Evolutionary conservation across 2,888 invertebrate genomes (phyloP).

Genomic region (Eledona agricola): DNA sequence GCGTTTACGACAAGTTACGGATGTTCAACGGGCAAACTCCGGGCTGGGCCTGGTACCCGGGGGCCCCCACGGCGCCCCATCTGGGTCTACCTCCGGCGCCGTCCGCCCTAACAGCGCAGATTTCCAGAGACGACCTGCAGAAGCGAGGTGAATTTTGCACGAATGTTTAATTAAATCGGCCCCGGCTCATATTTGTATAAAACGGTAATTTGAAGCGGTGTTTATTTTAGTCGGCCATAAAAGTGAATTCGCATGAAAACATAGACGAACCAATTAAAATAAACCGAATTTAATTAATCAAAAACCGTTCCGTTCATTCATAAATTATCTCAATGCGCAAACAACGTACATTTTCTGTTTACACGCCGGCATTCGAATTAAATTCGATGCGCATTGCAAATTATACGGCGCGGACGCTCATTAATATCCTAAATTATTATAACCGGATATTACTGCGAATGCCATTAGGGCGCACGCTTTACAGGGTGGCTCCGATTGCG

Average conservation of each 20-base stretch:
- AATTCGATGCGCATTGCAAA: slow-evolving; percentile 38
- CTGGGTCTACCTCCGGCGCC: slow-evolving; percentile 67
- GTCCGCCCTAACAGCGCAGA: slow-evolving; percentile 66
- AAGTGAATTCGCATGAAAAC: slow-evolving; percentile 34
- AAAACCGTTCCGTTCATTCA: slow-evolving; percentile 43
- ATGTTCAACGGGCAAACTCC: slow-evolving; percentile 94
- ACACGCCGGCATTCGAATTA: slow-evolving; percentile 38
- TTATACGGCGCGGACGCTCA: slow-evolving; percentile 43
- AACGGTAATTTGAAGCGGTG: slow-evolving; percentile 32
- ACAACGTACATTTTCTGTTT: slow-evolving; percentile 43
- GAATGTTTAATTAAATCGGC: slow-evolving; percentile 26
- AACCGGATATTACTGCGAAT: slow-evolving; percentile 41
- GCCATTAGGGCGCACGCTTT: too few species aligned
- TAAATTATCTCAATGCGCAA: slow-evolving; percentile 45
- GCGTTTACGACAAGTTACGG: slow-evolving; percentile 92
- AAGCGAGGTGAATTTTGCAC: slow-evolving; percentile 71
- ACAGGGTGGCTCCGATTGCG: too few species aligned
- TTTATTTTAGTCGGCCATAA: slow-evolving; percentile 34
- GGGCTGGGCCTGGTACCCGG: slow-evolving; percentile 89
- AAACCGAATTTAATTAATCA: slow-evolving; percentile 44
- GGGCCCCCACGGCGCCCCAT: slow-evolving; percentile 76
- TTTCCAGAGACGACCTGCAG: slow-evolving; percentile 74
- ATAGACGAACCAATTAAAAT: slow-evolving; percentile 35
- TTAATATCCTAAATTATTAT: slow-evolving; percentile 45
- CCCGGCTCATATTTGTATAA: slow-evolving; percentile 25